Evolutionary conservation across 1,140 invertebrate genomes (phyloP).

Genomic region (Cyclina sinensis): DNA sequence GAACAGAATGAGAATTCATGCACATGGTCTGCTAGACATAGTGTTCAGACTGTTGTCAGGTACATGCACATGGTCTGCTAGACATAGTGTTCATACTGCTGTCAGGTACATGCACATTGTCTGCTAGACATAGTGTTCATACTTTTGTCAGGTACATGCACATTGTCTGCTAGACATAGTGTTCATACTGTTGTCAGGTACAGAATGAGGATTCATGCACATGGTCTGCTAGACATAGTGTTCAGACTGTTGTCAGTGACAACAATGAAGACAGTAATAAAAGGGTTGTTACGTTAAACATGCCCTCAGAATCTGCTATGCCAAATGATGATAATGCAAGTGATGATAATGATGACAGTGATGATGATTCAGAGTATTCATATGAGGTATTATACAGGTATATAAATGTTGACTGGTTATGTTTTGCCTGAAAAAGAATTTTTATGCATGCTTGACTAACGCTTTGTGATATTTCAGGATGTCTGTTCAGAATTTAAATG

Average conservation of each 20-base stretch:
- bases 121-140: too few relatives aligned
- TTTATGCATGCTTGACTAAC: slow-evolving; percentile 9
- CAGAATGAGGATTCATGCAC: neutral
- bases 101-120: too few relatives aligned
- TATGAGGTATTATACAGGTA: slow-evolving; percentile 63
- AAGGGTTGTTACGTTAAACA: neutral
- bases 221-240: neutral
- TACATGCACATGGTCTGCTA: too few relatives aligned
- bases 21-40: too few relatives aligned
- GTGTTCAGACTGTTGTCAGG: too few relatives aligned
- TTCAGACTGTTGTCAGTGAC: neutral
- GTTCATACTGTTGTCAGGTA: too few relatives aligned
- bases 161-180: too few relatives aligned
- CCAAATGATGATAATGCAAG: slow-evolving; percentile 20
- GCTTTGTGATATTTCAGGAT: slow-evolving; percentile 14
- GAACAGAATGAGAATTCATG: too few relatives aligned
- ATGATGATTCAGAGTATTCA: slow-evolving; percentile 49
- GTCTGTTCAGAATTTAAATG: too few relatives aligned
- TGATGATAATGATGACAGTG: slow-evolving; percentile 29
- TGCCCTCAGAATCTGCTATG: neutral
- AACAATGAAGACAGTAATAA: slow-evolving; percentile 6
- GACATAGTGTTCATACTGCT: too few relatives aligned
- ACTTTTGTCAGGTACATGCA: too few relatives aligned
- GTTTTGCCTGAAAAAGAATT: neutral
- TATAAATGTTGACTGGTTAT: neutral